Evolutionary conservation across 1,140 invertebrate species (phyloP).

Genomic region (Drosophila mojavensis): DNA sequence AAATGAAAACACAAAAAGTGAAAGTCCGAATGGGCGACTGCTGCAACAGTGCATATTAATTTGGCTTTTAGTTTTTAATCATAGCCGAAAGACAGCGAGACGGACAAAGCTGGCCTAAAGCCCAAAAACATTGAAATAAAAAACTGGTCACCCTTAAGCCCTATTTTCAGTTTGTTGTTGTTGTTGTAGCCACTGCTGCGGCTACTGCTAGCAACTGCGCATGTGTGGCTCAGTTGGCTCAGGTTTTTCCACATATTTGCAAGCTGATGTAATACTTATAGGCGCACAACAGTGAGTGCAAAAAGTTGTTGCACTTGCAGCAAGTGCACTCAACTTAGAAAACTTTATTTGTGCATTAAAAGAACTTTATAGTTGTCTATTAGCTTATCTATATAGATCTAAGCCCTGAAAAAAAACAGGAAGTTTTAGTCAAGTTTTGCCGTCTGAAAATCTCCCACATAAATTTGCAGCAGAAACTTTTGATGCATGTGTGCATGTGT

Average conservation of each 20-base stretch:
- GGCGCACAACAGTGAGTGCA: constrained; percentile 31
- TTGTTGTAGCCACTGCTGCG: not conserved
- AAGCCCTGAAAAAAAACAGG: constrained; percentile 32
- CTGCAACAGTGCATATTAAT: constrained; percentile 81
- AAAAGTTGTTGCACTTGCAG: constrained; percentile 34
- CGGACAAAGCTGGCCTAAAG: constrained; percentile 18
- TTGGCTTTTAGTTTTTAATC: constrained; percentile 40
- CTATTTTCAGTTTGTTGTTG: constrained; percentile 30
- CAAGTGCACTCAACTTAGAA: constrained; percentile 11
- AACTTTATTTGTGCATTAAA: too few species aligned
- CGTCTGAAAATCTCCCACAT: constrained; percentile 62
- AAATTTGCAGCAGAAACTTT: constrained; percentile 56
- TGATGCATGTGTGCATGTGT: constrained; percentile 5
- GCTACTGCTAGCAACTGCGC: constrained; percentile 27
- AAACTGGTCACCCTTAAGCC: constrained; percentile 43
- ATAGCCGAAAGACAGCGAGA: constrained; percentile 9
- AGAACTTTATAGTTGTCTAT: constrained; percentile 4
- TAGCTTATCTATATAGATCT: constrained; percentile 18
- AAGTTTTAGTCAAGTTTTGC: constrained; percentile 69
- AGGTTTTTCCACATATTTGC: constrained; percentile 55
- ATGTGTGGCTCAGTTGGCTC: constrained; percentile 40
- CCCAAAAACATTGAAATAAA: constrained; percentile 32
- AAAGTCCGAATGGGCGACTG: constrained; percentile 73
- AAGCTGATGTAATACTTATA: constrained; percentile 61
- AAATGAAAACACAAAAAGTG: constrained; percentile 78